Conservation (phyloP, 2,888 invertebrate genomes). For the Oligia latruncula region DNA sequence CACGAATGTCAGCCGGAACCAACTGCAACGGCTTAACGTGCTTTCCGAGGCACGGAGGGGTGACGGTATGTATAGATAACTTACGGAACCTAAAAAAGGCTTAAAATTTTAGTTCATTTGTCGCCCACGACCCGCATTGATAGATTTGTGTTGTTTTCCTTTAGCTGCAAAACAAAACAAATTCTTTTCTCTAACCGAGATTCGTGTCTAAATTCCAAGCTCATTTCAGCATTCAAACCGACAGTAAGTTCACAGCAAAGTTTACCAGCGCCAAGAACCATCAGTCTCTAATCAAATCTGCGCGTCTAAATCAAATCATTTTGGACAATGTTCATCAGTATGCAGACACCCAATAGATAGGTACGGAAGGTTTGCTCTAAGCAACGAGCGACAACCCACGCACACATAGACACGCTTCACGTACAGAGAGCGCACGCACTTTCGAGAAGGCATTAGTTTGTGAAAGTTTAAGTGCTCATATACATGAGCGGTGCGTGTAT, state of each 20-base stretch:
- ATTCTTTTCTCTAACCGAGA: background rate
- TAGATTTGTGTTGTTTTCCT: background rate
- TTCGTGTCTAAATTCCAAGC: conserved; percentile 6
- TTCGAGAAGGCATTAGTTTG: background rate
- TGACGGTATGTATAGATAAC: background rate
- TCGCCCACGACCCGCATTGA: too few species aligned
- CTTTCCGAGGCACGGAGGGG: too few species aligned
- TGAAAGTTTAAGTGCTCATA: too few species aligned
- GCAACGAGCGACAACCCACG: background rate
- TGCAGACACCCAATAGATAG: conserved; percentile 14
- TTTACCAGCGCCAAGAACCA: conserved; percentile 44
- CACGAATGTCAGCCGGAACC: background rate
- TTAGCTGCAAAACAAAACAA: background rate
- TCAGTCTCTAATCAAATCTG: conserved; percentile 52
- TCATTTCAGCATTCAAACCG: conserved; percentile 33
- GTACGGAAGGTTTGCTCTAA: background rate
- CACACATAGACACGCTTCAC: background rate
- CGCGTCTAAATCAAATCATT: conserved; percentile 58
- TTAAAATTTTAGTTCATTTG: background rate
- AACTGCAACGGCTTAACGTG: background rate
- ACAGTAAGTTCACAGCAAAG: conserved; percentile 25
- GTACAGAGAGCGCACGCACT: background rate
- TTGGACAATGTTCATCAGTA: conserved; percentile 61
- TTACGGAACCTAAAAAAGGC: background rate
- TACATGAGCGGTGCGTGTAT: too few species aligned